Evolutionary conservation across 2,113 vertebrate species (phyloP).

Genomic region (Megaceryle maxima): DNA sequence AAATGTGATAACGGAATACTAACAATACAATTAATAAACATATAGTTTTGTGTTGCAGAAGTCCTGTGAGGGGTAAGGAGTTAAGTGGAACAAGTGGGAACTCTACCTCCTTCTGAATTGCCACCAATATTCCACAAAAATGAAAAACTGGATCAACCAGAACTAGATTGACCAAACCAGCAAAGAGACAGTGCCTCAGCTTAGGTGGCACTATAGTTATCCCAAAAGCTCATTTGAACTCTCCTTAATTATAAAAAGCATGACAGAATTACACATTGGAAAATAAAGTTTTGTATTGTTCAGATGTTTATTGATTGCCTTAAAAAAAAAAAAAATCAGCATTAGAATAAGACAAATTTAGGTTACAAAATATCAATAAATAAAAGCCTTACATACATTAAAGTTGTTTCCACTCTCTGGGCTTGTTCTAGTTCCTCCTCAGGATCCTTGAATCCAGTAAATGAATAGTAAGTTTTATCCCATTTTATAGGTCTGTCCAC

Average conservation of each 20-base stretch:
- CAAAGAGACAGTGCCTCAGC: neutral
- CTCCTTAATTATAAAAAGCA: neutral
- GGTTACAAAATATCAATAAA: neutral
- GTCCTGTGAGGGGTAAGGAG: neutral
- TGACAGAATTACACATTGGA: neutral
- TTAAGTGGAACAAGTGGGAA: neutral
- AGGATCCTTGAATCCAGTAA: constrained; percentile 93
- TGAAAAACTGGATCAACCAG: neutral
- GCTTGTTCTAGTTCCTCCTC: constrained; percentile 89
- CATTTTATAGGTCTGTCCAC: constrained; percentile 91
- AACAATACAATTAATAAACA: neutral
- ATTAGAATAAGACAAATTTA: neutral
- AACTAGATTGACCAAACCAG: neutral
- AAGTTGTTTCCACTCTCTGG: constrained; percentile 81
- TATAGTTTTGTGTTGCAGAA: neutral
- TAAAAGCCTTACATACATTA: constrained; percentile 78
- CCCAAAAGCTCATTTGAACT: neutral
- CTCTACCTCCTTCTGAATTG: neutral
- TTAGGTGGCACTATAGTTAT: neutral
- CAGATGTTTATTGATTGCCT: neutral
- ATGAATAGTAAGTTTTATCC: constrained; percentile 93
- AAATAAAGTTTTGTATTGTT: neutral
- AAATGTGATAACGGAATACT: neutral
- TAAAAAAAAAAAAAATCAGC: neutral
- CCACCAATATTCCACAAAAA: neutral